phyloP scores from a whole-genome alignment of 2,113 vertebrate genomes.

The Isurus oxyrinchus region DNA sequence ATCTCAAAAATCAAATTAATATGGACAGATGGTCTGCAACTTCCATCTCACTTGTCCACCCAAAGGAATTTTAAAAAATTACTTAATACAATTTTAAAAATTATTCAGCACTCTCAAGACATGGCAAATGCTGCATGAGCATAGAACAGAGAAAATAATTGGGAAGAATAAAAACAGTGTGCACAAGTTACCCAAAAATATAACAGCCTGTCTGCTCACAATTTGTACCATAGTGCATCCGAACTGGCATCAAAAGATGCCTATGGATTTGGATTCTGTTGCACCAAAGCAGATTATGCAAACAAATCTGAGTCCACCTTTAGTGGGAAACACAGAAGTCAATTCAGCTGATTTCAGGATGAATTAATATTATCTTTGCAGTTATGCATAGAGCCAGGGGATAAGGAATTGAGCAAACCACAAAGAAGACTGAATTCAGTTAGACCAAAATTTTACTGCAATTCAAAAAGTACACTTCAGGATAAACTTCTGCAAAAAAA shows the following conservation, averaged over 20 bases:
- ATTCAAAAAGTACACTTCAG: background rate
- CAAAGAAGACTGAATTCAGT: background rate
- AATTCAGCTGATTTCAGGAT: background rate
- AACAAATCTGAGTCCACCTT: background rate
- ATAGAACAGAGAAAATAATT: background rate
- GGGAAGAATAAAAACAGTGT: background rate
- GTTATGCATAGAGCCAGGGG: background rate
- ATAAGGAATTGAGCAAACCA: background rate
- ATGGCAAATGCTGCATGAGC: background rate
- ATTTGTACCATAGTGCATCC: background rate
- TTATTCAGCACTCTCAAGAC: background rate
- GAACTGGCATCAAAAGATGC: background rate
- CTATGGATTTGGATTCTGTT: background rate
- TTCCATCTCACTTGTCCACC: background rate
- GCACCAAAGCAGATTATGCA: background rate
- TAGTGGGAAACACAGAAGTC: background rate
- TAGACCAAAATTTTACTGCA: background rate
- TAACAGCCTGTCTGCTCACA: background rate
- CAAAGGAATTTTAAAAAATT: background rate
- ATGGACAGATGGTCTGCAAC: background rate
- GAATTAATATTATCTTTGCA: background rate
- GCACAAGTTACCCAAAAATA: background rate
- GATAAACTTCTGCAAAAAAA: background rate
- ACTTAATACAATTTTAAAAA: background rate
- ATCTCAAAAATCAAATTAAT: background rate